These are phyloP conservation scores for Urocynchramus pylzowi DNA, from an alignment of 2,113 vertebrate genomes.

Conservation along the genomic window DNA sequence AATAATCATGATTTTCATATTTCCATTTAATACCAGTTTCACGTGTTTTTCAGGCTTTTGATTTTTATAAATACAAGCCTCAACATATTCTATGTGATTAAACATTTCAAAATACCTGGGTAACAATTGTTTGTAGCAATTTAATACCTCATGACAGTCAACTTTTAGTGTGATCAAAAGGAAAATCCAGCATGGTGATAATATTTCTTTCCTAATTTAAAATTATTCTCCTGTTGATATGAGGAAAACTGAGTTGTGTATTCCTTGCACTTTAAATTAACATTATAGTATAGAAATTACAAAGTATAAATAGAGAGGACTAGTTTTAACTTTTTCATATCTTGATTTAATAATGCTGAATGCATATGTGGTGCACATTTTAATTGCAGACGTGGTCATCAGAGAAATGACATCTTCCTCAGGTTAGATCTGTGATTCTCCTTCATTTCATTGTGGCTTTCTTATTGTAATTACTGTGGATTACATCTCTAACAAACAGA, in stretches of 20 bases:
- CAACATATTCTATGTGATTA: not conserved
- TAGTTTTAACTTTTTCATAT: not conserved
- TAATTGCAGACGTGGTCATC: constrained; percentile 64
- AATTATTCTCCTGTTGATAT: not conserved
- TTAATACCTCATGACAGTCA: not conserved
- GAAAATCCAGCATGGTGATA: not conserved
- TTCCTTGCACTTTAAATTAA: not conserved
- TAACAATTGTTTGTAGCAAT: not conserved
- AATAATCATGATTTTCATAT: not conserved
- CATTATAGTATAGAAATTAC: not conserved
- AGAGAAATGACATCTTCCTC: constrained; percentile 66
- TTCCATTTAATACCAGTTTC: not conserved
- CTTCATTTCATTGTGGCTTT: constrained; percentile 62
- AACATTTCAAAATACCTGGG: not conserved
- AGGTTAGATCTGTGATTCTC: constrained; percentile 70
- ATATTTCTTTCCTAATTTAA: not conserved
- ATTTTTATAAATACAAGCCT: not conserved
- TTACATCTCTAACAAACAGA: constrained; percentile 58
- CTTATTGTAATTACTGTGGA: constrained; percentile 35
- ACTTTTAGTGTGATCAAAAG: not conserved
- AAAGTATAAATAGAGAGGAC: not conserved
- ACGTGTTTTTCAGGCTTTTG: not conserved
- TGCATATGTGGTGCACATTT: constrained; percentile 46
- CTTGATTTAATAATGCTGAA: constrained; percentile 13
- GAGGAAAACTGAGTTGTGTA: not conserved